A percentile compares a stretch with the other conserved stretches of the same genome.
Conservation (phyloP, 2,113 vertebrate species). For the Atlantisia rogersi region DNA sequence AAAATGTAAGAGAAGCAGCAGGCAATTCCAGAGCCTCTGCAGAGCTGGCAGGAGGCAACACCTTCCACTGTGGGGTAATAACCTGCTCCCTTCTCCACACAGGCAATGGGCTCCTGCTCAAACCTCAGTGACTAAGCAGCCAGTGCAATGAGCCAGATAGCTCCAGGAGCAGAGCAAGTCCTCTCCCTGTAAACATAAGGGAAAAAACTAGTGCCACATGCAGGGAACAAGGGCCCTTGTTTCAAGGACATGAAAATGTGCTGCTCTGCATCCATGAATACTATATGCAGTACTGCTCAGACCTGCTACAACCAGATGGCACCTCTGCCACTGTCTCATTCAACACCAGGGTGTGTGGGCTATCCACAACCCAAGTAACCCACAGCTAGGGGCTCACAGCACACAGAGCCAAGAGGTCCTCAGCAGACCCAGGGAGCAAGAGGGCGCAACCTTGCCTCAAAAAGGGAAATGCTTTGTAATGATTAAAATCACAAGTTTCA, state of each 20-base stretch:
- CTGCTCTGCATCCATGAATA: not conserved
- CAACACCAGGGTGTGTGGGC: rapidly evolving
- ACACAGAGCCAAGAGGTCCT: not conserved
- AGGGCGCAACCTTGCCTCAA: not conserved
- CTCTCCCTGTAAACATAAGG: not conserved
- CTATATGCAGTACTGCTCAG: not conserved
- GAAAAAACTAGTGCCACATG: not conserved
- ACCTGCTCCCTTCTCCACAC: not conserved
- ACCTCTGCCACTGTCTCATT: not conserved
- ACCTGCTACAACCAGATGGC: not conserved
- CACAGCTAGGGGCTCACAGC: not conserved
- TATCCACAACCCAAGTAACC: not conserved
- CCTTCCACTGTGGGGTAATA: not conserved
- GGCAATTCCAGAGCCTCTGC: not conserved
- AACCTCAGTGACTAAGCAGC: not conserved
- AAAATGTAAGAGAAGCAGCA: not conserved
- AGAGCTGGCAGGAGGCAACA: not conserved
- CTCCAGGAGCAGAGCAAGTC: not conserved
- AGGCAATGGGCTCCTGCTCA: not conserved
- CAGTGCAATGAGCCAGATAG: not conserved
- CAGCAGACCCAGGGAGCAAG: not conserved
- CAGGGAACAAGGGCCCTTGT: not conserved
- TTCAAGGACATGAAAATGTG: not conserved
- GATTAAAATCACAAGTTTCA: not conserved
- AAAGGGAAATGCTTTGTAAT: not conserved